phyloP scores from a whole-genome alignment of 2,888 invertebrate genomes.

The Ellobium chinense region DNA sequence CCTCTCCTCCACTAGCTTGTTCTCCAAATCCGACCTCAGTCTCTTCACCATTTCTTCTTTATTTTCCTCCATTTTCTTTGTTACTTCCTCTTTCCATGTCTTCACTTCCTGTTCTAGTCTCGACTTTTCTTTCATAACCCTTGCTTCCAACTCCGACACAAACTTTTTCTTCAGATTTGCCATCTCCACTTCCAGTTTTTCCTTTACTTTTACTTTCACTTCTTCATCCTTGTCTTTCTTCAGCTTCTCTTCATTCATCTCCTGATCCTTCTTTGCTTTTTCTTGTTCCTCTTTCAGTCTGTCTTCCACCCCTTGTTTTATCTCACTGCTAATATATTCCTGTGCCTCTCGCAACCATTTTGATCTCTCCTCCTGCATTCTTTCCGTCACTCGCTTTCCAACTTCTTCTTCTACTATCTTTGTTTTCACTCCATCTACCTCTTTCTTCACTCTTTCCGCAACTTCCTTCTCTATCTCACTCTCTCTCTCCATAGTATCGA shows the following conservation, averaged over 20 bases:
- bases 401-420: not conserved
- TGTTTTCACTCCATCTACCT: not conserved
- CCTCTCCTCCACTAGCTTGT: not conserved
- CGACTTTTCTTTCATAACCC: conserved; percentile 37
- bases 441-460: not conserved
- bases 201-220: conserved; percentile 15
- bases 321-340: conserved; percentile 24
- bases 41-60: not conserved
- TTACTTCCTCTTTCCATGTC: conserved; percentile 24
- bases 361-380: not conserved
- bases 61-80: conserved; percentile 12
- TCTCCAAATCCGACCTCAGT: not conserved
- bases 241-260: not conserved
- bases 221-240: not conserved
- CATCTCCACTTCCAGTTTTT: conserved; percentile 24
- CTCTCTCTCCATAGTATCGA: conserved; percentile 8
- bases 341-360: conserved; percentile 33
- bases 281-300: conserved; percentile 15
- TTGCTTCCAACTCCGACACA: conserved; percentile 24
- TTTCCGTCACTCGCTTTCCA: not conserved
- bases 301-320: conserved; percentile 18
- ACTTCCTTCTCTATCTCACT: conserved; percentile 8
- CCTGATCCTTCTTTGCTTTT: not conserved
- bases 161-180: conserved; percentile 20
- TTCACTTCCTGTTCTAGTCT: conserved; percentile 18